Evolutionary conservation across 2,113 vertebrate species (phyloP), one percentile per base, ranked within the genome.

Genomic region (Oxyura jamaicensis): DNA sequence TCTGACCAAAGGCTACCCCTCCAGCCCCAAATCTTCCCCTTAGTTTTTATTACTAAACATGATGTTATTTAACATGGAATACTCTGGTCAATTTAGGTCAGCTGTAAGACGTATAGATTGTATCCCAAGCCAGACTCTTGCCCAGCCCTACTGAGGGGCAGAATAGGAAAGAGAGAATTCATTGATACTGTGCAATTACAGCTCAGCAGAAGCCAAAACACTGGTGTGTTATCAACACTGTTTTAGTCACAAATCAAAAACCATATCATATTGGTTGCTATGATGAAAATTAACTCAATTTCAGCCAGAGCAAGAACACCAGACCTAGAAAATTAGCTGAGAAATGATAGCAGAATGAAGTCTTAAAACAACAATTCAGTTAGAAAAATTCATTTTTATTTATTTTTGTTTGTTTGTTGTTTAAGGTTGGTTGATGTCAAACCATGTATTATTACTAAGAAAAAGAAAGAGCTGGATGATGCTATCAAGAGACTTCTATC

Each of bases 51-150:
- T 71, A 11, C 10, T 58, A 12, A 62, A 1, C 4, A 11, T 46
- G 8, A 22, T 66, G 35, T 4, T 35, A 6, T 33, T 44, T 12
- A 20, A 17, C 1, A 0, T 26, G 23, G 46, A 77, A 74, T 53
- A 81, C 8, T 77, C 15, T 33, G 14, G 15, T 71, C 36, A 46
- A 0, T 74, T 91, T 2, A 0, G 1, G 6, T 63, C 46, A 66
- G 14, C 33, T 81, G 12, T 42, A 25, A 62, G 12, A 29, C 81
- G 12, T 42, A 21, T 36, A 66, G 44, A 3, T 28, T 77, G 14
- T 69, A 2, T 31, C 21, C 2, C 11, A 23, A 87, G n/a, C 11
- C 5, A 78, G 36, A 60, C 55, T 80, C 25, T 81, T 63, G 33
- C 20, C 29, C 28, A 67, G 3, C 2, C 36, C n/a, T 44, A 42